Conservation (phyloP, 2,888 invertebrate species). For the Ectemnius cavifrons region DNA sequence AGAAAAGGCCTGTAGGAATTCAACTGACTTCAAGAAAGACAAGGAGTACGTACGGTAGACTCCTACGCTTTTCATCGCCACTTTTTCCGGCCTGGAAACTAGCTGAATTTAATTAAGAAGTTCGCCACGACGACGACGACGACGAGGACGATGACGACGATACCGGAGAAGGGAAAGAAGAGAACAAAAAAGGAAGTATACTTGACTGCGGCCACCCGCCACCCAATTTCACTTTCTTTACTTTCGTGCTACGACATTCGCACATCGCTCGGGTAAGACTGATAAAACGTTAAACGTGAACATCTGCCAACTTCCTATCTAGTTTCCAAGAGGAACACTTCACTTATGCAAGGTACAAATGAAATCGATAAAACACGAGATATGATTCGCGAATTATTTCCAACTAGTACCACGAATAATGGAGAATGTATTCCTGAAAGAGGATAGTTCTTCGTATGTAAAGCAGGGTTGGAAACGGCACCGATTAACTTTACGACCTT, state of each 20-base stretch:
- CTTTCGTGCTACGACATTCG: background rate
- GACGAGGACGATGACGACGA: background rate
- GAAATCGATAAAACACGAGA: too few species aligned
- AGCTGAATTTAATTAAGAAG: slow-evolving; percentile 54
- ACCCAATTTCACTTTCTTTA: background rate
- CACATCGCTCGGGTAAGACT: too few species aligned
- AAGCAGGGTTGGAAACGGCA: background rate
- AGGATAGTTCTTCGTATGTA: background rate
- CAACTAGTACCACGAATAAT: too few species aligned
- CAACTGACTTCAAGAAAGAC: background rate
- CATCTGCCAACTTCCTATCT: too few species aligned
- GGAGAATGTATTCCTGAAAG: too few species aligned
- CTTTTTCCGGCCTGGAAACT: slow-evolving; percentile 15
- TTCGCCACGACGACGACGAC: slow-evolving; percentile 15
- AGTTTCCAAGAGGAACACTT: too few species aligned
- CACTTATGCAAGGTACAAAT: too few species aligned
- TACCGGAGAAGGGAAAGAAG: too few species aligned
- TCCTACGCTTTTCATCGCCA: slow-evolving; percentile 22
- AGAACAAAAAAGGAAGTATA: slow-evolving; percentile 26
- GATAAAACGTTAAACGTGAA: too few species aligned
- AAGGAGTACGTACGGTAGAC: background rate
- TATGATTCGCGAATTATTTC: too few species aligned
- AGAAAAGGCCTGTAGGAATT: slow-evolving; percentile 23
- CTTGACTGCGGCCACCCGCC: background rate
- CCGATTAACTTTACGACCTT: background rate